phyloP scores from a whole-genome alignment of 2,888 invertebrate species.

The Deilephila elpenor region DNA sequence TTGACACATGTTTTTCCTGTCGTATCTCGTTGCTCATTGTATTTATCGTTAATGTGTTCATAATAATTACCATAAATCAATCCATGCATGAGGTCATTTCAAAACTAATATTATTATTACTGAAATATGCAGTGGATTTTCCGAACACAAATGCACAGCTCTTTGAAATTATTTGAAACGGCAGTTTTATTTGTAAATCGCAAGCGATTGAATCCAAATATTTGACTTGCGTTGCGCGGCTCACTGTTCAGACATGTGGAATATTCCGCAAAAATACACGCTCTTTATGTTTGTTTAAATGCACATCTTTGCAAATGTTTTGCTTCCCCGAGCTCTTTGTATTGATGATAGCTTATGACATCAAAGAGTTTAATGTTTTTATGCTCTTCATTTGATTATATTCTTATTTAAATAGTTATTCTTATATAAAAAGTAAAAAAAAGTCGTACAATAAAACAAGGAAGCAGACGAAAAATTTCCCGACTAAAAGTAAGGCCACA shows the following conservation, averaged over 20 bases:
- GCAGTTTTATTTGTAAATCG: constrained; percentile 4
- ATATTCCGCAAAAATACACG: not conserved
- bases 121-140: not conserved
- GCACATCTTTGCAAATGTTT: not conserved
- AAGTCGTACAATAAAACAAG: not conserved
- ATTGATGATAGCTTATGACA: not conserved
- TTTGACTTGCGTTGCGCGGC: constrained; percentile 1
- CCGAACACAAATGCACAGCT: not conserved
- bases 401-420: too few relatives aligned
- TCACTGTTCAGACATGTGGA: not conserved
- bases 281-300: not conserved
- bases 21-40: too few relatives aligned
- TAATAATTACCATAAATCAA: too few relatives aligned
- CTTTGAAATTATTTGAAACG: not conserved
- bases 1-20: too few relatives aligned
- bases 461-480: too few relatives aligned
- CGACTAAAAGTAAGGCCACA: not conserved
- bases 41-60: too few relatives aligned
- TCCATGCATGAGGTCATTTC: too few relatives aligned
- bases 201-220: not conserved
- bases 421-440: too few relatives aligned
- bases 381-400: too few relatives aligned
- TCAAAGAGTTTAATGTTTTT: not conserved
- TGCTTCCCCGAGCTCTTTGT: not conserved
- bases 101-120: not conserved